A percentile compares a stretch with the other conserved stretches of the same genome.
Evolutionary conservation across 2,113 vertebrate genomes (phyloP).

Genomic region (Bubalus kerabau): DNA sequence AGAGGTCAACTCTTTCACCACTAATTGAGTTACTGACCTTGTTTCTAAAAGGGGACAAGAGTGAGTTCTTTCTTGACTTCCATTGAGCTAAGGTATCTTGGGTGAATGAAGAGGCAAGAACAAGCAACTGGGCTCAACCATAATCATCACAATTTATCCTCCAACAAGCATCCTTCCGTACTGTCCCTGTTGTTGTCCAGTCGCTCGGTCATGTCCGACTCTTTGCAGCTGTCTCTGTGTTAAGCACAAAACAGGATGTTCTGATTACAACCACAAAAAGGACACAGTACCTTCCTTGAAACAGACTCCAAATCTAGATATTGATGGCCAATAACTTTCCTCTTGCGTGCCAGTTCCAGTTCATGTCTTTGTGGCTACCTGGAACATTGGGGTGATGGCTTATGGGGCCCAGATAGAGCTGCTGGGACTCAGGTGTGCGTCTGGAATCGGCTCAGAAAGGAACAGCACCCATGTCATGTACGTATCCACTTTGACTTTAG

Average conservation of each 20-base stretch:
- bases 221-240: background rate
- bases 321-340: background rate
- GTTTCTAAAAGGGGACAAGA: background rate
- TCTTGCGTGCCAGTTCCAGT: background rate
- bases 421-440: background rate
- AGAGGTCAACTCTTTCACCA: background rate
- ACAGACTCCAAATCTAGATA: background rate
- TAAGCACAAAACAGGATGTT: background rate
- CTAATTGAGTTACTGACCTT: background rate
- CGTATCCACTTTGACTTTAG: background rate
- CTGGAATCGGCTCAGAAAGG: background rate
- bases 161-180: background rate
- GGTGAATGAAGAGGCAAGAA: background rate
- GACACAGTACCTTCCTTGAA: background rate
- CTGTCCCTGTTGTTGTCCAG: background rate
- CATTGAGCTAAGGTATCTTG: background rate
- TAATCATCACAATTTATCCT: background rate
- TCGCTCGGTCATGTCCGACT: background rate
- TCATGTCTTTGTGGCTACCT: background rate
- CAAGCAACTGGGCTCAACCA: background rate
- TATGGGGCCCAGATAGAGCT: background rate
- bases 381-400: background rate
- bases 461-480: background rate
- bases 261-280: background rate
- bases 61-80: background rate